phyloP scores from a whole-genome alignment of 23 tunicate species.

The Diplosoma virens region DNA sequence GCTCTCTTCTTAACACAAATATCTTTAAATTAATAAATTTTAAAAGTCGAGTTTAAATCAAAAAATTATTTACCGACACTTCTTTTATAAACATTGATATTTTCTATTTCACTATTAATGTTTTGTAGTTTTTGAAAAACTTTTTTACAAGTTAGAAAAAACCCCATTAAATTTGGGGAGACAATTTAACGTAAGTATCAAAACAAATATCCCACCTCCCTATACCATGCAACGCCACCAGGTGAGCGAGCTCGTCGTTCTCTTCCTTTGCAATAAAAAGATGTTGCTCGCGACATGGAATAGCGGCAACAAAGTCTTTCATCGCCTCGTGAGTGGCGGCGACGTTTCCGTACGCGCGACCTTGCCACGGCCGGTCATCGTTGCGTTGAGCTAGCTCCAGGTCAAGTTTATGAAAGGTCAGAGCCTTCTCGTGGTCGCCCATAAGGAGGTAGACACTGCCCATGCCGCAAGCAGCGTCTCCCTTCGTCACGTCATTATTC shows the following conservation, averaged over 20 bases:
- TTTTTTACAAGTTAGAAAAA: no score
- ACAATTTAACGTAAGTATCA: no score
- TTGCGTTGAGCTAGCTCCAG: conserved; percentile 57
- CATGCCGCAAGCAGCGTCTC: conserved; percentile 78
- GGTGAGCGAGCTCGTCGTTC: conserved; percentile 62
- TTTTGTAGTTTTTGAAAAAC: no score
- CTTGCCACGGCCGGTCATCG: conserved; percentile 75
- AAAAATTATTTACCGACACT: no score
- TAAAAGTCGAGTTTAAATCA: no score
- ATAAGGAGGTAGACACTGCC: conserved; percentile 58
- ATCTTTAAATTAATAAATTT: no score
- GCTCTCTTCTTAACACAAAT: no score
- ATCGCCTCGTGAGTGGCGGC: conserved; percentile 53
- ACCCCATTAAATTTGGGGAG: no score
- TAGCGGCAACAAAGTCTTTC: conserved; percentile 37
- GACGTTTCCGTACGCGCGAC: conserved; percentile 79
- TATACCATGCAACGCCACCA: conserved; percentile 62
- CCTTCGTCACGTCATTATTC: conserved; percentile 23
- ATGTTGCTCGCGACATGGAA: conserved; percentile 68
- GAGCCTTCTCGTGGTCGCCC: conserved; percentile 52
- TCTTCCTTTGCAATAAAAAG: conserved; percentile 68
- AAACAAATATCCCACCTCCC: conserved; percentile 45
- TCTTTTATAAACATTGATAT: neutral
- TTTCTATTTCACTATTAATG: no score
- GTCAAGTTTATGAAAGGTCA: conserved; percentile 73